A percentile compares a stretch with the other conserved stretches of the same genome.
Conservation (phyloP, 2,888 invertebrate species). For the Chouioia cunea region DNA sequence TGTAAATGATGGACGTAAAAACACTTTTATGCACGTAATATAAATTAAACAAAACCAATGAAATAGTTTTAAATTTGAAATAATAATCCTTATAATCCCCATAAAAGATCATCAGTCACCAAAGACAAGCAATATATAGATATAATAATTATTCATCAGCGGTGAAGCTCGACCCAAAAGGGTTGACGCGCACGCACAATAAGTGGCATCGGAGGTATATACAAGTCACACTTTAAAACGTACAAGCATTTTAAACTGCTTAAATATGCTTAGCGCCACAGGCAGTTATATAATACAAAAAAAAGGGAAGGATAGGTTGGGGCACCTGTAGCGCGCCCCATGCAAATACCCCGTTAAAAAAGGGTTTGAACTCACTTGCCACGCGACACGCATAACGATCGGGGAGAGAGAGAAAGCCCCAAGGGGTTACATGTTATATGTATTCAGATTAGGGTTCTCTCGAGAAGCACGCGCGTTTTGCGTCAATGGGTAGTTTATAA, state of each 20-base stretch:
- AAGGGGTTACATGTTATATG: constrained; percentile 56
- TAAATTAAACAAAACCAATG: too few relatives aligned
- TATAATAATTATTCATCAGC: constrained; percentile 20
- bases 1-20: too few relatives aligned
- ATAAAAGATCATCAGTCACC: too few relatives aligned
- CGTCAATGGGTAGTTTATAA: constrained; percentile 6
- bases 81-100: too few relatives aligned
- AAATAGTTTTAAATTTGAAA: too few relatives aligned
- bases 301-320: constrained; percentile 51
- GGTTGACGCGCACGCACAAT: too few relatives aligned
- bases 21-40: too few relatives aligned
- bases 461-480: constrained; percentile 10
- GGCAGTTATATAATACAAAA: neutral
- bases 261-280: constrained; percentile 38
- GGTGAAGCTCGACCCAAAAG: neutral
- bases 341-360: constrained; percentile 59
- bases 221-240: neutral
- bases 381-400: neutral
- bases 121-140: too few relatives aligned
- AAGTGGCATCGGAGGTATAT: neutral
- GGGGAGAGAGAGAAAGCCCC: constrained; percentile 13
- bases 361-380: constrained; percentile 41
- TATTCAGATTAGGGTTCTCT: constrained; percentile 64
- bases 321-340: constrained; percentile 58
- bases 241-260: constrained; percentile 28